phyloP scores from a whole-genome alignment of 1,140 invertebrate genomes.

The Pseudachorutes palmiensis region DNA sequence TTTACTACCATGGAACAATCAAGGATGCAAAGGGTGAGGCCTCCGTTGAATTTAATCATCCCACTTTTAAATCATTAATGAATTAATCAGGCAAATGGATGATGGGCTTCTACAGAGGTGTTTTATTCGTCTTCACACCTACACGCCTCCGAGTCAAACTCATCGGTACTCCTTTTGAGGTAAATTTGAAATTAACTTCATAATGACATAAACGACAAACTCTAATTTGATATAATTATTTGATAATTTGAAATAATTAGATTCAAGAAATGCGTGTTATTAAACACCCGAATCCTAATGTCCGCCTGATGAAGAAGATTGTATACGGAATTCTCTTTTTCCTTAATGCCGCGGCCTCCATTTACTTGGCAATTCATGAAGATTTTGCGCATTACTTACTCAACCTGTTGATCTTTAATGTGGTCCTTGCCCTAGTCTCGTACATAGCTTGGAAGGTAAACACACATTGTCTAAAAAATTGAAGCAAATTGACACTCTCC shows the following conservation, averaged over 20 bases:
- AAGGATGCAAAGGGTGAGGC: slow-evolving; percentile 1
- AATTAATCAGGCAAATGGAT: not conserved
- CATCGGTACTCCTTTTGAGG: not conserved
- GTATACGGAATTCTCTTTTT: not conserved
- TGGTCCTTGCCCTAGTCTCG: not conserved
- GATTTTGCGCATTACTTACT: slow-evolving; percentile 17
- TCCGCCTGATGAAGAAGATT: slow-evolving; percentile 1
- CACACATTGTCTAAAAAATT: not conserved
- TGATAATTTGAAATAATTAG: not conserved
- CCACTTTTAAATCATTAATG: not conserved
- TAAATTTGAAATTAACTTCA: no score
- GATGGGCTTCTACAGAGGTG: slow-evolving; percentile 14
- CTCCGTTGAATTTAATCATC: not conserved
- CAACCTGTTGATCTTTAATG: slow-evolving; percentile 2
- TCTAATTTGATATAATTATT: not conserved
- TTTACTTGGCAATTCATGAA: not conserved
- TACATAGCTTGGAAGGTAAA: slow-evolving; percentile 14
- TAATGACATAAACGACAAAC: no score
- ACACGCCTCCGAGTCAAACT: slow-evolving; percentile 6
- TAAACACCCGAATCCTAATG: not conserved
- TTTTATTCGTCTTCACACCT: not conserved
- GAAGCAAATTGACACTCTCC: not conserved
- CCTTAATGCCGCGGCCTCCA: not conserved
- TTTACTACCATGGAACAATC: slow-evolving; percentile 8
- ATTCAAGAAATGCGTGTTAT: slow-evolving; percentile 10